Conservation (phyloP, 2,113 vertebrate genomes). For the Notothenia rossii region DNA sequence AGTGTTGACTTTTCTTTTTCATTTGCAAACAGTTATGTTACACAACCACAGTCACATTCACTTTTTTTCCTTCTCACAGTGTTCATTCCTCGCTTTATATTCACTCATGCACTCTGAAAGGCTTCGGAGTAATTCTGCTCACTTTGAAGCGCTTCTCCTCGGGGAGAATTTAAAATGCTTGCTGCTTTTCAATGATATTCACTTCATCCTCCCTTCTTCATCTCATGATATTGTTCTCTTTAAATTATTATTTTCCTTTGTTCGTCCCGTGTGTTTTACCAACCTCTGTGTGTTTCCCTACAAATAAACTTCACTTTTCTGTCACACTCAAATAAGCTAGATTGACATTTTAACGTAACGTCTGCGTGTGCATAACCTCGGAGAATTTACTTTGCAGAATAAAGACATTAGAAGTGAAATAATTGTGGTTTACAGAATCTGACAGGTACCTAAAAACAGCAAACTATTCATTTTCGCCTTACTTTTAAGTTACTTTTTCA, state of each 20-base stretch:
- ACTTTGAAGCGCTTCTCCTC: constrained; percentile 47
- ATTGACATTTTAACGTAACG: background rate
- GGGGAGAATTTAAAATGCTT: constrained; percentile 32
- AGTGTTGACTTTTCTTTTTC: background rate
- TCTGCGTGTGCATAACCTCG: background rate
- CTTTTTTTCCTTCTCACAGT: background rate
- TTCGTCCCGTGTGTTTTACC: background rate
- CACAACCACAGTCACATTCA: background rate
- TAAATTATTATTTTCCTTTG: background rate
- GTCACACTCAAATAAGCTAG: background rate
- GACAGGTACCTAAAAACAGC: too few species aligned
- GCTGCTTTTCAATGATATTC: constrained; percentile 37
- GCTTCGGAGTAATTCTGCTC: constrained; percentile 13
- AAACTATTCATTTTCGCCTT: too few species aligned
- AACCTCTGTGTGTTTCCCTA: background rate
- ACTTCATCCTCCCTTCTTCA: constrained; percentile 3
- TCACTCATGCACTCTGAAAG: background rate
- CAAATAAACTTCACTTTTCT: too few species aligned
- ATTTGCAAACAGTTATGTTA: background rate
- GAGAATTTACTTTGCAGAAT: background rate
- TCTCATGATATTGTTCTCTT: constrained; percentile 17
- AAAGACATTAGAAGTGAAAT: too few species aligned
- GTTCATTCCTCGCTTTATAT: background rate
- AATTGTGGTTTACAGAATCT: too few species aligned
- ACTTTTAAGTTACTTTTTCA: too few species aligned